phyloP scores from a whole-genome alignment of 2,888 invertebrate genomes.

The Leucophora obtusa region DNA sequence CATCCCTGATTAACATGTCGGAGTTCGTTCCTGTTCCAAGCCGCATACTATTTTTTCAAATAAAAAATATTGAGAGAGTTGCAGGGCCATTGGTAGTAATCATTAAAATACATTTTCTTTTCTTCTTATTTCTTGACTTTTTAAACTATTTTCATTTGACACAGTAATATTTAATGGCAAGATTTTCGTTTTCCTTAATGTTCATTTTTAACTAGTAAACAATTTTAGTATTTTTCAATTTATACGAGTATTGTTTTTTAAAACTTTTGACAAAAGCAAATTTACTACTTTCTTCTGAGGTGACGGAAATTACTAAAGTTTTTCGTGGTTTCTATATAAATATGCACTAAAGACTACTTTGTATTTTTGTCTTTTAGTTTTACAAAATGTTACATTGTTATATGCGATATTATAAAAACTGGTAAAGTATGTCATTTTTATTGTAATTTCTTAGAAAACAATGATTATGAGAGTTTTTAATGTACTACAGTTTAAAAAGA shows the following conservation, averaged over 20 bases:
- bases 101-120: background rate
- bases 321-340: conserved; percentile 48
- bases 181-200: background rate
- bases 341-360: background rate
- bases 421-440: conserved; percentile 7
- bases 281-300: conserved; percentile 12
- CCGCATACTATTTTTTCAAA: too few species aligned
- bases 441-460: conserved; percentile 11
- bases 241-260: conserved; percentile 37
- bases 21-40: too few species aligned
- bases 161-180: background rate
- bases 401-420: background rate
- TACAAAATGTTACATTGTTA: background rate
- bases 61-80: too few species aligned
- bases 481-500: conserved; percentile 9
- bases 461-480: conserved; percentile 22
- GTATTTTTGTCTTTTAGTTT: background rate
- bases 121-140: background rate
- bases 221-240: conserved; percentile 40
- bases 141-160: background rate
- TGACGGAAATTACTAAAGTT: conserved; percentile 52
- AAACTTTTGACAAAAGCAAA: conserved; percentile 48
- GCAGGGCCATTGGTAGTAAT: too few species aligned
- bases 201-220: conserved; percentile 32
- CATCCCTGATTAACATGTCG: too few species aligned